Evolutionary conservation across 1,140 invertebrate species (phyloP).

Genomic region (Drosophila parabipectinata): DNA sequence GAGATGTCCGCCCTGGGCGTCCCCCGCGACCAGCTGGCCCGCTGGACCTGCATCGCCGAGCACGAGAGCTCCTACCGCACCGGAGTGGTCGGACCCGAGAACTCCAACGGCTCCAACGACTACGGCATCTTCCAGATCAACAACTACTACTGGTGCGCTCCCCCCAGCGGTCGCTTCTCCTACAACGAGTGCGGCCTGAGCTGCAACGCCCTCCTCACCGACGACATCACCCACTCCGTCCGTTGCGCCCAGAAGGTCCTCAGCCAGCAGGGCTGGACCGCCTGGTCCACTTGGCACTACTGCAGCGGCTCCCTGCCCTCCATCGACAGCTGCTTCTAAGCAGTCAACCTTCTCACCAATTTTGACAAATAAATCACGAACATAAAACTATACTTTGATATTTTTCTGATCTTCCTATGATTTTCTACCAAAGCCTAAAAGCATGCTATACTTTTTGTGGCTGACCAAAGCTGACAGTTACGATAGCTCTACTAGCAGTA

Average conservation of each 20-base stretch:
- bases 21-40: conserved; percentile 39
- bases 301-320: conserved; percentile 50
- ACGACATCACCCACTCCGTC: conserved; percentile 55
- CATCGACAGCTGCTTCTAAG: conserved; percentile 62
- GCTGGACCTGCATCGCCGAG: conserved; percentile 65
- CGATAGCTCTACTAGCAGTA: neutral
- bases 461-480: conserved; percentile 22
- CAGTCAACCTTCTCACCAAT: neutral
- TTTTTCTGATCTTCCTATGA: neutral
- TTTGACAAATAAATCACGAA: conserved; percentile 5
- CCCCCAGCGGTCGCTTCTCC: conserved; percentile 47
- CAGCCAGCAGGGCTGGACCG: conserved; percentile 55
- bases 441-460: conserved; percentile 4
- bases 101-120: conserved; percentile 64
- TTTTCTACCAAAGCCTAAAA: conserved; percentile 1
- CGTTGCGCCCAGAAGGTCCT: conserved; percentile 57
- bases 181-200: conserved; percentile 37
- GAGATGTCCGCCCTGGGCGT: conserved; percentile 69
- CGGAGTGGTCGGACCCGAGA: conserved; percentile 43
- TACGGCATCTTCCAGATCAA: conserved; percentile 80
- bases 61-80: conserved; percentile 60
- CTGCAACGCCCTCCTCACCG: conserved; percentile 52
- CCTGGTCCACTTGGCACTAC: conserved; percentile 58
- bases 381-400: neutral
- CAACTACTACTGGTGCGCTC: conserved; percentile 72